Conservation (phyloP, 2,113 vertebrate species). For the Marcusenius ussheri region DNA sequence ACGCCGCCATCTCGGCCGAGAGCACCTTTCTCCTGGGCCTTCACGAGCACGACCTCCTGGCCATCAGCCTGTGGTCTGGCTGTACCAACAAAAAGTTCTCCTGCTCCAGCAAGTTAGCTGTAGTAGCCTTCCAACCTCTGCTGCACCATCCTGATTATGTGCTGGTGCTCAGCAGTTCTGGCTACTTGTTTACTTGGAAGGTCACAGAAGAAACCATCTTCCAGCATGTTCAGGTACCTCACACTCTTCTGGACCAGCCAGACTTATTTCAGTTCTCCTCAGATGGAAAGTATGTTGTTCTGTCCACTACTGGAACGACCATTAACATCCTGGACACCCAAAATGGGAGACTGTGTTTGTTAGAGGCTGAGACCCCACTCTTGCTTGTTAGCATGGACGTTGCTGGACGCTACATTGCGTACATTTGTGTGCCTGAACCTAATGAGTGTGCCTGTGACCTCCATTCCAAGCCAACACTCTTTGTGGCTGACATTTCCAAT, state of each 20-base stretch:
- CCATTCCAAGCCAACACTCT: constrained; percentile 47
- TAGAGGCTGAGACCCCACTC: constrained; percentile 46
- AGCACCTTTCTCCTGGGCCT: constrained; percentile 66
- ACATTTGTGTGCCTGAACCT: constrained; percentile 32
- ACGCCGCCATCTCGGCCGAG: constrained; percentile 56
- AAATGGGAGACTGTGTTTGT: constrained; percentile 47
- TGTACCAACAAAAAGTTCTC: constrained; percentile 57
- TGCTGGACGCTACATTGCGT: constrained; percentile 48
- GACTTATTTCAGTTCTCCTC: constrained; percentile 53
- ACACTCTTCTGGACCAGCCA: constrained; percentile 37
- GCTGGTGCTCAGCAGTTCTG: constrained; percentile 53
- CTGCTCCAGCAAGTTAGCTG: constrained; percentile 34
- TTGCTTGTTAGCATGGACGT: constrained; percentile 46
- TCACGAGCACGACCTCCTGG: constrained; percentile 50
- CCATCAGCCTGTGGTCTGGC: constrained; percentile 67
- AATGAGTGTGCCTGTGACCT: constrained; percentile 39
- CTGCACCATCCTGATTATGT: constrained; percentile 58
- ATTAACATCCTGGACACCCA: constrained; percentile 55
- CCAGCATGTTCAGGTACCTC: constrained; percentile 56
- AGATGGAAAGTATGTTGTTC: constrained; percentile 51
- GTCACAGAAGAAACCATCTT: constrained; percentile 59
- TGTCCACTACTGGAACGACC: constrained; percentile 40
- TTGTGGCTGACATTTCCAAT: constrained; percentile 46
- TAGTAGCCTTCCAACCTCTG: constrained; percentile 57
- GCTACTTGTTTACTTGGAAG: constrained; percentile 64